phyloP scores from a whole-genome alignment of 2,797 vertebrate genomes.

The Oophaga sylvatica region DNA sequence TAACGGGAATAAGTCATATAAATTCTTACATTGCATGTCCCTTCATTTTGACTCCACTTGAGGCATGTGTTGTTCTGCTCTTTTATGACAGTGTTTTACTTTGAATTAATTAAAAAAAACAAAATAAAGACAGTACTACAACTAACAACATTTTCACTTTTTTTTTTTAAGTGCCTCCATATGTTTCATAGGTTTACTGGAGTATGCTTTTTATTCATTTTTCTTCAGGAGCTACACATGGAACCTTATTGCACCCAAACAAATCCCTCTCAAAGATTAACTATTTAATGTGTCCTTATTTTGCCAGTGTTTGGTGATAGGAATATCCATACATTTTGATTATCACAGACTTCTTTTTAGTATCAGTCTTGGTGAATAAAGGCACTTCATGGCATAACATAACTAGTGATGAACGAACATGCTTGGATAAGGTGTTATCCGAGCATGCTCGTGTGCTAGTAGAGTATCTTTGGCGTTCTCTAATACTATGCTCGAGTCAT shows the following conservation, averaged over 20 bases:
- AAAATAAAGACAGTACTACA: not conserved
- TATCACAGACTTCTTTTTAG: not conserved
- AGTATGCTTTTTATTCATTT: not conserved
- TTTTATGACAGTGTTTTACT: not conserved
- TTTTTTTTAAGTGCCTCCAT: not conserved
- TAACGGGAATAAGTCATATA: too few species aligned
- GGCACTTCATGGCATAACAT: too few species aligned
- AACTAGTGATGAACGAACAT: too few species aligned
- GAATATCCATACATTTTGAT: slow-evolving; percentile 10
- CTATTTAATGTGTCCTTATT: slow-evolving; percentile 51
- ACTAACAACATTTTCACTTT: not conserved
- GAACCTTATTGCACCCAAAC: not conserved
- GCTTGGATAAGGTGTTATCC: too few species aligned
- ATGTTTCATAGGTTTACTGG: not conserved
- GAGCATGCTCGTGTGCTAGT: too few species aligned
- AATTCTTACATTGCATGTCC: too few species aligned
- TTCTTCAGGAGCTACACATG: slow-evolving; percentile 1
- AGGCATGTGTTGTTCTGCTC: not conserved
- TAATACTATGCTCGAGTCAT: too few species aligned
- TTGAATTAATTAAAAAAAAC: not conserved
- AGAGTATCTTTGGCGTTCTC: too few species aligned
- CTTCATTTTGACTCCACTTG: too few species aligned
- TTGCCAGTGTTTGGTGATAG: not conserved
- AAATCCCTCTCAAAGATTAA: slow-evolving; percentile 62
- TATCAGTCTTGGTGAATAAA: not conserved